Evolutionary conservation across 2,888 invertebrate species (phyloP).

Genomic region (Nomada fabriciana): DNA sequence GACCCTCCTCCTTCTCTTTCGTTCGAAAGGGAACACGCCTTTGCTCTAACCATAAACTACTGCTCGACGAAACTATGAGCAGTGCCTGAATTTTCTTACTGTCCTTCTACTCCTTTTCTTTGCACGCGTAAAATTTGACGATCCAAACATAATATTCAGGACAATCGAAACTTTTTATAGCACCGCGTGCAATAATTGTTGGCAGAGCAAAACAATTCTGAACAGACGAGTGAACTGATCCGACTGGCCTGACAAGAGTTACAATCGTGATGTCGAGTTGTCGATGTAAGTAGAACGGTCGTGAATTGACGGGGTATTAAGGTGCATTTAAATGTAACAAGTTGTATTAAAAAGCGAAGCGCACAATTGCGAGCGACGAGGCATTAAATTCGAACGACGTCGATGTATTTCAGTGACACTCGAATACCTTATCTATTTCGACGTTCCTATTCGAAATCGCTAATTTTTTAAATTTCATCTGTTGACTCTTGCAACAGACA

Average conservation of each 20-base stretch:
- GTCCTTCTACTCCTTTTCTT: too few relatives aligned
- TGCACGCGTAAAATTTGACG: neutral
- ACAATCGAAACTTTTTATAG: neutral
- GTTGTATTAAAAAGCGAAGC: neutral
- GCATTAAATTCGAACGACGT: too few relatives aligned
- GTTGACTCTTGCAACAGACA: too few relatives aligned
- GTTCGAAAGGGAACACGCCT: neutral
- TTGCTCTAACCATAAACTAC: neutral
- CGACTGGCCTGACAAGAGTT: neutral
- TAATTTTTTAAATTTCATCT: too few relatives aligned
- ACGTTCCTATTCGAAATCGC: too few relatives aligned
- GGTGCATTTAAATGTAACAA: too few relatives aligned
- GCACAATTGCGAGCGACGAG: too few relatives aligned
- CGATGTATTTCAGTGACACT: too few relatives aligned
- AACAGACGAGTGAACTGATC: too few relatives aligned
- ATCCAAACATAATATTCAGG: neutral
- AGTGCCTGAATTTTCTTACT: neutral
- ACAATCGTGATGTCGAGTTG: neutral
- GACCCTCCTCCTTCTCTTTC: constrained; percentile 16
- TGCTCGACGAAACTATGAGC: neutral
- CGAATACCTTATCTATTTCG: too few relatives aligned
- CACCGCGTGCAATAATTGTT: neutral
- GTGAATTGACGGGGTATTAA: neutral
- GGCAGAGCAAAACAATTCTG: too few relatives aligned
- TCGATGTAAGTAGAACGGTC: constrained; percentile 1